These are phyloP conservation scores for Macropis europaea DNA, from an alignment of 2,888 invertebrate genomes.

Conservation along the genomic window DNA sequence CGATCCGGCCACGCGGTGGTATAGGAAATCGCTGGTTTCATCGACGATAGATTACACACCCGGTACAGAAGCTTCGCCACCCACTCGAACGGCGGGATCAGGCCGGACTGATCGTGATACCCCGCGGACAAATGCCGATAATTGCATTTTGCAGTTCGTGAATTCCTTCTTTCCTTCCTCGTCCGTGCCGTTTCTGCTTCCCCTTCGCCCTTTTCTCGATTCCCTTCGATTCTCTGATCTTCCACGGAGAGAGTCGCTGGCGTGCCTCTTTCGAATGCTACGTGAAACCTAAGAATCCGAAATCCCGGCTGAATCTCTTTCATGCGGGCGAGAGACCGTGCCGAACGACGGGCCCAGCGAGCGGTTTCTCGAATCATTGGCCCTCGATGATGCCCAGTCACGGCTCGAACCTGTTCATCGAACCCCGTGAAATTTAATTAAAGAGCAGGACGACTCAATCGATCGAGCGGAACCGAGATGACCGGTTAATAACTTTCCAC, in stretches of 20 bases:
- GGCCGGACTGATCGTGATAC: slow-evolving; percentile 76
- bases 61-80: slow-evolving; percentile 66
- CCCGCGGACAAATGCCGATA: slow-evolving; percentile 79
- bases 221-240: slow-evolving; percentile 26
- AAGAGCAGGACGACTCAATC: not conserved
- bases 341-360: too few relatives aligned
- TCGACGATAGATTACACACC: slow-evolving; percentile 64
- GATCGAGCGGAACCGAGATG: not conserved
- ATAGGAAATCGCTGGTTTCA: slow-evolving; percentile 25
- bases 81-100: slow-evolving; percentile 61
- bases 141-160: slow-evolving; percentile 79
- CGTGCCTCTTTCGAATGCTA: too few relatives aligned
- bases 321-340: too few relatives aligned
- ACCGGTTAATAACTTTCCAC: too few relatives aligned
- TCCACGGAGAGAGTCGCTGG: slow-evolving; percentile 32
- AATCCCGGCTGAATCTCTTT: too few relatives aligned
- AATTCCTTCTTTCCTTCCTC: slow-evolving; percentile 74
- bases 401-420: too few relatives aligned
- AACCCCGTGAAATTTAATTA: not conserved
- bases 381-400: too few relatives aligned
- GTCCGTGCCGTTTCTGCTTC: slow-evolving; percentile 55
- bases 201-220: slow-evolving; percentile 37
- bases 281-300: too few relatives aligned
- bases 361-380: too few relatives aligned
- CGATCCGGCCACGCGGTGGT: not conserved